Conservation (phyloP, 2,888 invertebrate genomes). For the Cylindroiulus punctatus region DNA sequence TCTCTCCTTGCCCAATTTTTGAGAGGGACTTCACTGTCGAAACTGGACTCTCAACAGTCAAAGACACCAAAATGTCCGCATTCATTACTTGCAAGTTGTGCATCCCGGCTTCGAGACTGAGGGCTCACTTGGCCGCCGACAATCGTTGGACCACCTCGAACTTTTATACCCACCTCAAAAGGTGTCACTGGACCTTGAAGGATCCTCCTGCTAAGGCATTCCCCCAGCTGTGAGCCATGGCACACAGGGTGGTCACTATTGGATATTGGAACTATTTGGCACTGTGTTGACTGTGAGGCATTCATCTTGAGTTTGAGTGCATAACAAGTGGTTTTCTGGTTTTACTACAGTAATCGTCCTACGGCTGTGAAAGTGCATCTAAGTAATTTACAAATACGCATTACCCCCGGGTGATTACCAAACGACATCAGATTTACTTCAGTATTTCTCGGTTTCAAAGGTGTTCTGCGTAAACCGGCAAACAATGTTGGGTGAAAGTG, state of each 20-base stretch:
- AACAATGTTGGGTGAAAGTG: no score
- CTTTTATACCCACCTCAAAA: slow-evolving; percentile 36
- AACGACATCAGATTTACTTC: no score
- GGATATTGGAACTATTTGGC: neutral
- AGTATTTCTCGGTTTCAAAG: no score
- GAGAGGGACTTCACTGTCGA: slow-evolving; percentile 43
- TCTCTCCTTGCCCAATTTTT: slow-evolving; percentile 41
- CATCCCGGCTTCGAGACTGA: neutral
- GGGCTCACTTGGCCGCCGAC: slow-evolving; percentile 43
- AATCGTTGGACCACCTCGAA: slow-evolving; percentile 36
- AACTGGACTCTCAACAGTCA: slow-evolving; percentile 1
- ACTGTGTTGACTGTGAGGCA: neutral
- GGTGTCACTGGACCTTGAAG: slow-evolving; percentile 21
- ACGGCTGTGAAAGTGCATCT: no score
- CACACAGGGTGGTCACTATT: no score
- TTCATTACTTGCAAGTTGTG: slow-evolving; percentile 48
- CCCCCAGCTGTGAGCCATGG: neutral
- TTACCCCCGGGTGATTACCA: no score
- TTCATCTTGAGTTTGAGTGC: neutral
- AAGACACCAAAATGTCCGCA: slow-evolving; percentile 42
- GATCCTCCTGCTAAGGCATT: neutral
- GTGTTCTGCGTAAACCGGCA: no score
- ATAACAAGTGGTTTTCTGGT: neutral
- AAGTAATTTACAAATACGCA: no score
- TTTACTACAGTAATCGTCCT: neutral